Base-by-base conservation (phyloP, 1,140 invertebrate species). In the Neuroterus valhalla region DNA sequence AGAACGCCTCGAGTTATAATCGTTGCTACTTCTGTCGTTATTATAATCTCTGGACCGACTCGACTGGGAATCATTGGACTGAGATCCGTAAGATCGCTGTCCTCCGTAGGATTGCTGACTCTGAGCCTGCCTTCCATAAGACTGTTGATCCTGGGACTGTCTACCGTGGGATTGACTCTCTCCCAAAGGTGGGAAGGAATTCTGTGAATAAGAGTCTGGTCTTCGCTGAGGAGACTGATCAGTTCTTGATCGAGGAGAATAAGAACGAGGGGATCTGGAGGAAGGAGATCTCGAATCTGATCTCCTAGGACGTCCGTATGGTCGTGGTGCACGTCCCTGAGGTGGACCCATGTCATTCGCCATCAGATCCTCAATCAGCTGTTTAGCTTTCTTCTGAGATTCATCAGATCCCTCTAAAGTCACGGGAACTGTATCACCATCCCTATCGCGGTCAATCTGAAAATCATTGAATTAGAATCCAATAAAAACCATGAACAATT, bases 341-440 rank as follows among this genome's bases (percentile, higher is more conserved):
- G 66, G 21, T 23, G 23, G 55, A n/a, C 23, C 26, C 48, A 69
- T 46, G 19, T 68, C 55, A 68, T 81, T 70, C 73, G 19, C 42
- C 31, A 85, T 77, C 21, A 84, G 76, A 68, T 92, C 89, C 52
- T 92, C 85, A 46, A 94, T 94, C 66, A 93, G 72, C 10, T 86
- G 79, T 80, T 92, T 90, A 0, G 91, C 92, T 86, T 89, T 91
- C 15, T 88, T 69, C 74, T 91, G 89, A 14, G 90, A 88, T 68
- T 91, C 89, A 73, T 86, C 81, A 15, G 89, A 86, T 8, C 94
- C 94, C 73, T 78, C 87, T 19, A 94, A 77, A 26, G 83, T 91
- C 1, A 93, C 82, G 21, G 89, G 69, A 2, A 91, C 91, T 26
- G 88, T 82, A n/a, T 85, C 81, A 71, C 80, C 81, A n/a, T 85